phyloP scores from a whole-genome alignment of 2,797 vertebrate genomes.

The Gymnoscopelus braueri region DNA sequence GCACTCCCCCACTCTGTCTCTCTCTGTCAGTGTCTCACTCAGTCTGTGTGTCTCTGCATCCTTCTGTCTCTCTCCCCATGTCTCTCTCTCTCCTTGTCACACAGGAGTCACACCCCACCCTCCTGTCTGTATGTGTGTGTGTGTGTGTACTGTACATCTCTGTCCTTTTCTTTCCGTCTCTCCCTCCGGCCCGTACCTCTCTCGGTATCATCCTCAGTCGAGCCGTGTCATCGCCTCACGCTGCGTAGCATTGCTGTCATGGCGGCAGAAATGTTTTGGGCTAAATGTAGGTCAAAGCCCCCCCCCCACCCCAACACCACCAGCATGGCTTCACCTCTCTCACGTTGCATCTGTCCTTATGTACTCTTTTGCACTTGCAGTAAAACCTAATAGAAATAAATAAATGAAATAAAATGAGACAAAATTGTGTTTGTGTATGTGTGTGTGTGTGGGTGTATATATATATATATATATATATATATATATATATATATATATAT shows the following conservation, averaged over 20 bases:
- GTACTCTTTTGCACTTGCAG: no score
- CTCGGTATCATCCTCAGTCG: no score
- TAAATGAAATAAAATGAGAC: no score
- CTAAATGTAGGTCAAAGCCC: slow-evolving; percentile 40
- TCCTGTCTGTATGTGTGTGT: not conserved
- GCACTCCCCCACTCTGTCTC: not conserved
- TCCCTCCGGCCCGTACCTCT: not conserved
- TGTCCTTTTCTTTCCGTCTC: not conserved
- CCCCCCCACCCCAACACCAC: not conserved
- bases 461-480: not conserved
- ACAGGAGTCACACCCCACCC: not conserved
- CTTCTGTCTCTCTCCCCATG: not conserved
- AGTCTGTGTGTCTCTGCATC: not conserved
- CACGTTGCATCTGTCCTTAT: no score
- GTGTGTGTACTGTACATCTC: no score
- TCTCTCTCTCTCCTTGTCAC: not conserved
- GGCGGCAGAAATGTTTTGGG: slow-evolving; percentile 7
- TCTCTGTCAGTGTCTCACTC: not conserved
- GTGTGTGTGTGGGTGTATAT: no score
- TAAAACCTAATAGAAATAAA: no score
- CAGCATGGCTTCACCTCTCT: not conserved
- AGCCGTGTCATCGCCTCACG: no score
- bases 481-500: not conserved
- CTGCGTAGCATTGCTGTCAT: no score
- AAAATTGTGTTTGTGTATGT: not conserved